Evolutionary conservation across 2,888 invertebrate species (phyloP).

Genomic region (Sclerodermus sp.): DNA sequence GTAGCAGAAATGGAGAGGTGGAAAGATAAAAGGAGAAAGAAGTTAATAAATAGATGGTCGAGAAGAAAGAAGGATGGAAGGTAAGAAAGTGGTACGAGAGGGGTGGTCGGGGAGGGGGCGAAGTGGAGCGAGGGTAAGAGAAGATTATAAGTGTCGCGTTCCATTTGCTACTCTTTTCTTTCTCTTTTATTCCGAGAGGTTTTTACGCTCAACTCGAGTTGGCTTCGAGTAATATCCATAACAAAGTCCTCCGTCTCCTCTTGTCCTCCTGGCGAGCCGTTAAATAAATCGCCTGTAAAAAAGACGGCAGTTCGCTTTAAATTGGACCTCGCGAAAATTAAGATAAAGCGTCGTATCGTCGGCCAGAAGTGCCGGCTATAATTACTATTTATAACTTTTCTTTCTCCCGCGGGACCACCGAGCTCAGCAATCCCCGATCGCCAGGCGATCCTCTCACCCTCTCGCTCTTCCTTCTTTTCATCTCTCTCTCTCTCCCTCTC

Average conservation of each 20-base stretch:
- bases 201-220: constrained; percentile 26
- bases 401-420: not conserved
- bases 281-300: constrained; percentile 37
- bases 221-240: constrained; percentile 31
- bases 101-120: not conserved
- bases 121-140: constrained; percentile 1
- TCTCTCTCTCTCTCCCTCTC: no score
- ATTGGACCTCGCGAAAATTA: constrained; percentile 23
- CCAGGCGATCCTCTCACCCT: no score
- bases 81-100: no score
- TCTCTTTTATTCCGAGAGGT: constrained; percentile 23
- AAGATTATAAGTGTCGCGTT: constrained; percentile 44
- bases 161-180: constrained; percentile 33
- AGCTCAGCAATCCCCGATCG: no score
- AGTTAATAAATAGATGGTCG: constrained; percentile 1
- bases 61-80: constrained; percentile 9
- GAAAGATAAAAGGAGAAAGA: no score
- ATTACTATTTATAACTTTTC: constrained; percentile 6
- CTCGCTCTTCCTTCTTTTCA: no score
- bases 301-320: constrained; percentile 17
- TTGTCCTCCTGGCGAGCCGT: constrained; percentile 20
- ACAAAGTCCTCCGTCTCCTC: constrained; percentile 29
- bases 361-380: constrained; percentile 1
- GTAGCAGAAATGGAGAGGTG: no score
- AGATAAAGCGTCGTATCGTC: constrained; percentile 13